Base-by-base conservation (phyloP, 2,113 vertebrate genomes). In the Coregonus clupeaformis region DNA sequence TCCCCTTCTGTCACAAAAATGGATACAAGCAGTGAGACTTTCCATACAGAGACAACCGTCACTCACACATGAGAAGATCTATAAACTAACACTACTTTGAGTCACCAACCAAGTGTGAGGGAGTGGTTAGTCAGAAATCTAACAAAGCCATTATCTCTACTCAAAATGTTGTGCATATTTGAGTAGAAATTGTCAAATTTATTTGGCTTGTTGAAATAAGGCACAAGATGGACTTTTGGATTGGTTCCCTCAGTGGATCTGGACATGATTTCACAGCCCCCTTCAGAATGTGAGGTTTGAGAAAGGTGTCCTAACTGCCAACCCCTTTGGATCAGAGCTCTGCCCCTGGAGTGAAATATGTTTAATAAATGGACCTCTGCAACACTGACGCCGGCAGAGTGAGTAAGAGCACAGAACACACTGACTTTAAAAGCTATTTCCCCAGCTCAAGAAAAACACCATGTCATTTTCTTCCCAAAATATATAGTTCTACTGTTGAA, bases 1-100 rank as follows among this genome's bases (percentile, higher is more conserved):
- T 93, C 94, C 71, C 77, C 86, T 79, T 91, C 95, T 95, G 81
- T 66, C 79, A 75, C 68, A 67, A 30, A 7, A 63, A 69, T 69
- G 12, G 3, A 36, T 30, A 45, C 68, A 0, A 72, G 22, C 62
- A 5, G 49, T 4, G 29, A 59, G 67, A 45, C 14, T 20, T 27
- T 7, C 6, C 5, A 27, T 13, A 57, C 13, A 36, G 14, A 16
- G 5, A 24, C 49, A 18, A 7, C 4, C 20, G 9, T 30, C 13
- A 27, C 7, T 0, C 14, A 47, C 45, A n/a, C 1, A n/a, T 32
- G n/a, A 68, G 72, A 74, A 66, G 63, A 55, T 67, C 64, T 29
- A 66, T 55, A 75, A 73, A 66, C 42, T 42, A 18, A 30, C 57
- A 68, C 24, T 5, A 36, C 32, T 76, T 52, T 52, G n/a, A 77